phyloP scores from a whole-genome alignment of 2,797 vertebrate species.

The Lutjanus argentimaculatus region DNA sequence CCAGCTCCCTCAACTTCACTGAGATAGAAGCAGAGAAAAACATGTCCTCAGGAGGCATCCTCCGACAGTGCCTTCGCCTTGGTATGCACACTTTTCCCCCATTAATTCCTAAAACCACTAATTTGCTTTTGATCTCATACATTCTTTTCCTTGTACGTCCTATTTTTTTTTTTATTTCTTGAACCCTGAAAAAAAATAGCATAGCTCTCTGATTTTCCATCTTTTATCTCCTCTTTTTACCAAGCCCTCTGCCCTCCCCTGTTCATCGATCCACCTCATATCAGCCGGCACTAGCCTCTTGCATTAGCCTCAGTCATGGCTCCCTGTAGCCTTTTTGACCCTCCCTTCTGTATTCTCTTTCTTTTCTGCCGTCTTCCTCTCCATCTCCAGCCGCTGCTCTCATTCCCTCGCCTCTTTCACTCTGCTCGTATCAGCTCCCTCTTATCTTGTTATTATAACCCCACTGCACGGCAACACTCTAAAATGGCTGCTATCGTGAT shows the following conservation, averaged over 20 bases:
- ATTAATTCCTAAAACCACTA: neutral
- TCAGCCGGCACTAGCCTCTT: conserved; percentile 52
- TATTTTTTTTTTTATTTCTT: neutral
- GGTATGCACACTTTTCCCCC: conserved; percentile 78
- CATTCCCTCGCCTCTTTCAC: conserved; percentile 53
- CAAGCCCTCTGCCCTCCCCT: conserved; percentile 31
- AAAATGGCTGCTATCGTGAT: conserved; percentile 81
- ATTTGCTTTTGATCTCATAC: neutral
- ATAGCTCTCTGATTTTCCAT: conserved; percentile 8
- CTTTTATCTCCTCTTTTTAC: conserved; percentile 41
- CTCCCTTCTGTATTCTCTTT: conserved; percentile 48
- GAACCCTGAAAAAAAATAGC: neutral
- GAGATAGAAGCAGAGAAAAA: conserved; percentile 99
- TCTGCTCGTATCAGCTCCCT: conserved; percentile 69
- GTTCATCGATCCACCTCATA: conserved; percentile 60
- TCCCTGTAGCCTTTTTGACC: conserved; percentile 67
- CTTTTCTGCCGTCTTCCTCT: conserved; percentile 33
- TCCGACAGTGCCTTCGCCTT: conserved; percentile 96
- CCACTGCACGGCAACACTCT: conserved; percentile 78
- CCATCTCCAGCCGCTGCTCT: conserved; percentile 36
- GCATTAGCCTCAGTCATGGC: conserved; percentile 61
- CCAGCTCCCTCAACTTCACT: conserved; percentile 96
- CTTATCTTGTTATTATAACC: conserved; percentile 86
- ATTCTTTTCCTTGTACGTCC: neutral
- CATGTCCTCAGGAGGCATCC: conserved; percentile 97